A percentile compares a stretch with the other conserved stretches of the same genome.
Evolutionary conservation across 2,888 invertebrate species (phyloP).

Genomic region (Agrochola litura): DNA sequence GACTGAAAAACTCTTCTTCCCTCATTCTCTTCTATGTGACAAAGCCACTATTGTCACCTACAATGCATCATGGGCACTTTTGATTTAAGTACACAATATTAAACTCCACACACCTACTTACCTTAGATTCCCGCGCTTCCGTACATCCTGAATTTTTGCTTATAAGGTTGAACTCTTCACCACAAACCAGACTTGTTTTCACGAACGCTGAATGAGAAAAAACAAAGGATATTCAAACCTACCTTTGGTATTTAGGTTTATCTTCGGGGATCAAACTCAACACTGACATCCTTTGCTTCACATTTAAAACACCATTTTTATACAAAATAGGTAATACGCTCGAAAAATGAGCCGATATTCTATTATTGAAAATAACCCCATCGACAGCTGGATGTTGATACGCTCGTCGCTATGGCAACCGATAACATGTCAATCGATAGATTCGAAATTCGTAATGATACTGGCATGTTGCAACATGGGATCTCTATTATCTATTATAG

Average conservation of each 20-base stretch:
- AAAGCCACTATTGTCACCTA: not conserved
- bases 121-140: slow-evolving; percentile 16
- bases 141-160: not conserved
- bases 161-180: not conserved
- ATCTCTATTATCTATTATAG: slow-evolving; percentile 49
- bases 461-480: slow-evolving; percentile 59
- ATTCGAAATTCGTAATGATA: slow-evolving; percentile 70
- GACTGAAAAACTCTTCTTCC: no score
- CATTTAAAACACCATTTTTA: slow-evolving; percentile 76
- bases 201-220: not conserved
- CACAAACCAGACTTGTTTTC: not conserved
- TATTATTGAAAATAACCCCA: slow-evolving; percentile 66
- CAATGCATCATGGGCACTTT: not conserved
- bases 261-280: slow-evolving; percentile 89
- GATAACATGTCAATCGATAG: slow-evolving; percentile 78
- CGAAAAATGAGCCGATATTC: slow-evolving; percentile 71
- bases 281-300: slow-evolving; percentile 84
- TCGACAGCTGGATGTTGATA: slow-evolving; percentile 74
- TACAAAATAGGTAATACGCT: slow-evolving; percentile 68
- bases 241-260: slow-evolving; percentile 83
- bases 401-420: slow-evolving; percentile 78
- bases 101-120: no score
- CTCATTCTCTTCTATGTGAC: not conserved
- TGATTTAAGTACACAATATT: not conserved
- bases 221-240: slow-evolving; percentile 18